Percentiles rank a stretch among this genome's conserved stretches.
phyloP scores from a whole-genome alignment of 2,113 vertebrate species.

The Petrocephalus zakoni region DNA sequence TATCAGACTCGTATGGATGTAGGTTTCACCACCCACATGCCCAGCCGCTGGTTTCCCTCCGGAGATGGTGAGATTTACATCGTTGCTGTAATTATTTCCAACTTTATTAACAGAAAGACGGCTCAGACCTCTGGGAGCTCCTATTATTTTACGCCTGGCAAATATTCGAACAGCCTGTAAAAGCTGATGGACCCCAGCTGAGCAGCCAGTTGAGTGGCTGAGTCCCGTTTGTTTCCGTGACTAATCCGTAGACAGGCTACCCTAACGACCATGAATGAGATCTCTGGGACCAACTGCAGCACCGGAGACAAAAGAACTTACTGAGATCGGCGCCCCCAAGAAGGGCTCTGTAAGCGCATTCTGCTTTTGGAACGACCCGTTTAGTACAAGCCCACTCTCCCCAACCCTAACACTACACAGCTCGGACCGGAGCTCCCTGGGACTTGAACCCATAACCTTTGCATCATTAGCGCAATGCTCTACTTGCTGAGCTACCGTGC shows the following conservation, averaged over 20 bases:
- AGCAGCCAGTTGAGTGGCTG: not conserved
- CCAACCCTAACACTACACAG: not conserved
- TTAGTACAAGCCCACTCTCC: not conserved
- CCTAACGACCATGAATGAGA: not conserved
- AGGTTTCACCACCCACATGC: not conserved
- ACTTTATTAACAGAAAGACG: constrained; percentile 13
- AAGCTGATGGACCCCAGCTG: not conserved
- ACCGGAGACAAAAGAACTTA: not conserved
- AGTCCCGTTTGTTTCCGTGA: not conserved
- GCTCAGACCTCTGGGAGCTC: not conserved
- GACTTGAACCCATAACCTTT: not conserved
- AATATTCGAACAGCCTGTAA: not conserved
- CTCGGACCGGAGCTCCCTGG: not conserved
- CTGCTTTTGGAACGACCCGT: not conserved
- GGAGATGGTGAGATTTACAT: not conserved
- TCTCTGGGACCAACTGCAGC: not conserved
- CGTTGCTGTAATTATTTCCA: constrained; percentile 1
- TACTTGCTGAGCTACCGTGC: not conserved
- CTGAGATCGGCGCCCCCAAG: not conserved
- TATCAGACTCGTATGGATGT: not conserved
- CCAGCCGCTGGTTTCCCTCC: not conserved
- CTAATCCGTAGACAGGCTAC: not conserved
- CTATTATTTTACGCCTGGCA: not conserved
- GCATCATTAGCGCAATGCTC: not conserved
- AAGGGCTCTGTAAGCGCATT: not conserved